Base-by-base conservation (phyloP, 2,113 vertebrate genomes). In the Poicephalus meyeri region DNA sequence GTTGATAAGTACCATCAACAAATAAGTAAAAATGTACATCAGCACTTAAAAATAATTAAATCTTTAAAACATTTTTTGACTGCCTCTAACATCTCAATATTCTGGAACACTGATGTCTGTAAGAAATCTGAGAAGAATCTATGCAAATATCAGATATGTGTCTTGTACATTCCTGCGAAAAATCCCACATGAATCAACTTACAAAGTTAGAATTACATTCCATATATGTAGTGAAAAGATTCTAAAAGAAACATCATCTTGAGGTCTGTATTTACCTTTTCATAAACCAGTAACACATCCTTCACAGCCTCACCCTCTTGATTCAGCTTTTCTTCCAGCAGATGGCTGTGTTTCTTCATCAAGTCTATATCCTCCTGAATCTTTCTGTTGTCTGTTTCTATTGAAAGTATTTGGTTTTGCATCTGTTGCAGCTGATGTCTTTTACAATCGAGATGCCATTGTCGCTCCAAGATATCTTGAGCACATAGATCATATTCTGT, bases 291-390 rank as follows among this genome's bases (percentile, higher is more conserved):
- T 41, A 86, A 91, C 46, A 97, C 84, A 56, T 96, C 79, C n/a
- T 60, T 86, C 69, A 97, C 88, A 81, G 95, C 56, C 61, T 84
- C 70, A 28, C 25, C 58, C 86, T 99, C 98, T 16, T 97, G 71
- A 28, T 94, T 93, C 68, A 97, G 77, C 83, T 99, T 99, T 95
- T 98, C 97, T 81, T 97, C 97, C 91, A 99, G 93, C 29, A 98
- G 97, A 87, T 98, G 97, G 39, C 94, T 84, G 83, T 98, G 97
- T 93, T 98, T 97, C 93, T 88, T 97, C 97, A 98, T 94, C n/a
- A 97, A 98, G 94, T 95, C 84, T 74, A 97, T 92, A 86, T 99
- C 97, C 72, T 98, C 93, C 10, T 91, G 72, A 80, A 98, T 72
- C 73, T 66, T 96, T 64, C 53, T 79, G 94, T 98, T 99, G 44